Evolutionary conservation across 2,797 vertebrate genomes (phyloP).

Genomic region (Centropyge bicolor): DNA sequence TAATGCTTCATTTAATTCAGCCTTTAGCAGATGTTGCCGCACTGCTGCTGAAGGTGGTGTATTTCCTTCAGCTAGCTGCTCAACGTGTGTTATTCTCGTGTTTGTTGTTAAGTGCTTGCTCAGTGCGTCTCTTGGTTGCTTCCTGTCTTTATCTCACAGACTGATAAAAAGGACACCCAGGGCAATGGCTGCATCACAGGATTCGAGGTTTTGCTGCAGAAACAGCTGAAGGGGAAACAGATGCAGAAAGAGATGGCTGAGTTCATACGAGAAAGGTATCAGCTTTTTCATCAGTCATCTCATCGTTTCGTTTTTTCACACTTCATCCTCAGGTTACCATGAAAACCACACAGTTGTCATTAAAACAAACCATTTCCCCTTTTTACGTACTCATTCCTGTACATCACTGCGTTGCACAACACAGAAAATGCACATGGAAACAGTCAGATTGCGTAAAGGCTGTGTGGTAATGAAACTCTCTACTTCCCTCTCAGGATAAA

Average conservation of each 20-base stretch:
- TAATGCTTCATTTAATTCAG: not conserved
- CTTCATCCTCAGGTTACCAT: constrained; percentile 54
- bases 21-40: not conserved
- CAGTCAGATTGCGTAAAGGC: constrained; percentile 42
- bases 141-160: constrained; percentile 79
- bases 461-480: constrained; percentile 64
- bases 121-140: constrained; percentile 34
- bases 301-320: not conserved
- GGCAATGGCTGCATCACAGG: constrained; percentile 92
- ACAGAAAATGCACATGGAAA: constrained; percentile 54
- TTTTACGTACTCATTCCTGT: constrained; percentile 52
- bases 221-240: constrained; percentile 97
- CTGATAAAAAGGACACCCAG: constrained; percentile 95
- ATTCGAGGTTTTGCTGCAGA: constrained; percentile 96
- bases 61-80: not conserved
- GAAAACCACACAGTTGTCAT: constrained; percentile 53
- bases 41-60: not conserved
- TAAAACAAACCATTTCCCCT: constrained; percentile 59
- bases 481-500: constrained; percentile 90
- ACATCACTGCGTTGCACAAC: constrained; percentile 63
- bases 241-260: constrained; percentile 99
- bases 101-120: constrained; percentile 24
- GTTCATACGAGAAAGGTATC: constrained; percentile 95
- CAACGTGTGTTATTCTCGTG: constrained; percentile 18
- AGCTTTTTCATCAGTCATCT: not conserved